Evolutionary conservation across 1,140 invertebrate genomes (phyloP), one percentile per base, ranked within the genome.

Genomic region (Frieseomelitta varia): DNA sequence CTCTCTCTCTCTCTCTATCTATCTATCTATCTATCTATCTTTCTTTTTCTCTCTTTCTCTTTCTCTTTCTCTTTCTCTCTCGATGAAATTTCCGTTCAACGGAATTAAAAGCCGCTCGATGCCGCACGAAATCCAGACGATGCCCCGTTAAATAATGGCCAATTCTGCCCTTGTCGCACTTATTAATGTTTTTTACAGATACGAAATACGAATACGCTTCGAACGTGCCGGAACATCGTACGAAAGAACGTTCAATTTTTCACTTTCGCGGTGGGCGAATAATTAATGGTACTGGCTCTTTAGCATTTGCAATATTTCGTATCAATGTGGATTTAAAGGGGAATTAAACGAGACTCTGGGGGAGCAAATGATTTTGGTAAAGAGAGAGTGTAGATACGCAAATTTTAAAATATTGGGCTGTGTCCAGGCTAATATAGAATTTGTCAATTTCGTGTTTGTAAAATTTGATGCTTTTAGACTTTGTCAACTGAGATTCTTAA

Each of bases 71-170:
- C 39, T 39, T 6, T 27, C 27, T 69, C 19, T 68, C 19, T 69
- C 12, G 34, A 47, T 17, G 24, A 72, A 72, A 72, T 72, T 72
- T 27, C n/a, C n/a, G 69, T 72, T 72, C 53, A 72, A 72, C 27
- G n/a, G 69, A 72, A 75, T 75, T 75, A 75, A 75, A 58, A 39
- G 39, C 15, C 14, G 30, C 73, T 58, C 73, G 53, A 56, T 56
- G 30, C 12, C 39, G 47, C 1, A 4, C 58, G n/a, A 75, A 75
- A 74, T 75, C 34, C 53, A 75, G 21, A 34, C 73, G 30, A 75
- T 75, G 30, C 34, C 73, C 19, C 55, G 73, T 75, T 75, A 75
- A 75, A 75, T 58, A 58, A 75, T 30, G 55, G 4, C 12, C 30
- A 75, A 55, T 75, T 56, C 55, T 58, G 53, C n/a, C 39, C 39